Percentiles rank a stretch among this genome's conserved stretches.
These are phyloP conservation scores for Cassiopea andromeda DNA, from an alignment of 30 jellyfish, hydroid and myxozoan genomes.

Conservation along the genomic window DNA sequence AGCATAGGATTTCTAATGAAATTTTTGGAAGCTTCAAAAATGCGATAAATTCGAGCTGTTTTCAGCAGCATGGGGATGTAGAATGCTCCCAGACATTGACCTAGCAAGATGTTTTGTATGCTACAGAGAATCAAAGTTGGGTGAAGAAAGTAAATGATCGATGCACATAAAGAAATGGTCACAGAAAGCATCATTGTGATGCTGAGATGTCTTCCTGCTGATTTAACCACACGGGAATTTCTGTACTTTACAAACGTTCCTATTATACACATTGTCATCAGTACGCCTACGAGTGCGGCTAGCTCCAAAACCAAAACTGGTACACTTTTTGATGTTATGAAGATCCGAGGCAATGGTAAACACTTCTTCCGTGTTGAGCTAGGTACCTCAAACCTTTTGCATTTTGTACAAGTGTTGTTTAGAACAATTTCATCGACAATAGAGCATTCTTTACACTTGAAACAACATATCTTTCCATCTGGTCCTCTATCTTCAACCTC, in stretches of 20 bases:
- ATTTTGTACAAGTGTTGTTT: conserved; percentile 7
- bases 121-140: conserved; percentile 48
- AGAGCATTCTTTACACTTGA: conserved; percentile 5
- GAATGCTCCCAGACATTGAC: conserved; percentile 62
- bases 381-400: conserved; percentile 3
- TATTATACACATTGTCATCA: background rate
- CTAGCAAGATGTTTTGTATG: conserved; percentile 34
- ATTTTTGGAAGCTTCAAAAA: conserved; percentile 52
- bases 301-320: background rate
- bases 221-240: conserved; percentile 8
- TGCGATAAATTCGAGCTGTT: conserved; percentile 76
- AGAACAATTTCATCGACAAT: background rate
- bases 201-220: conserved; percentile 38
- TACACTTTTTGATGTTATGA: background rate
- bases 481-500: conserved; percentile 26
- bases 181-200: conserved; percentile 10
- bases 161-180: background rate
- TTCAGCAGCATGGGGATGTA: conserved; percentile 78
- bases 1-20: conserved; percentile 47
- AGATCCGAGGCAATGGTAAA: conserved; percentile 12
- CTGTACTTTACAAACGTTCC: background rate
- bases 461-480: conserved; percentile 12
- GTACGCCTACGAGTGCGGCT: conserved; percentile 2
- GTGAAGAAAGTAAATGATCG: background rate
- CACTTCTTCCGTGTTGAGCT: background rate